A percentile compares a stretch with the other conserved stretches of the same genome.
Conservation (phyloP, 2,797 vertebrate species). For the Coranthus polyacanthus region DNA sequence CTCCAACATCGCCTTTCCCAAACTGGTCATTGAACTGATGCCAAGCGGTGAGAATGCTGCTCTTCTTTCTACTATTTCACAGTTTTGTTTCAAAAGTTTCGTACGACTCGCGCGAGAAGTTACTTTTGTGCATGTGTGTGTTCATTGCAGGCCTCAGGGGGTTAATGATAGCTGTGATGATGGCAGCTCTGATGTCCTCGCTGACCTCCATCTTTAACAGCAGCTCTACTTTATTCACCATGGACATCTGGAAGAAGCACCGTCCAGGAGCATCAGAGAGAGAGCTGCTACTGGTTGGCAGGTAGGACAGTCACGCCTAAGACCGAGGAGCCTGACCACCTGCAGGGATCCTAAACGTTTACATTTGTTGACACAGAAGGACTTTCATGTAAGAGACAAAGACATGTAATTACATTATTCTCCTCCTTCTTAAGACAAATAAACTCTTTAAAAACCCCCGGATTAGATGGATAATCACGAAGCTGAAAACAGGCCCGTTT, state of each 20-base stretch:
- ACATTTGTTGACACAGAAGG: no score
- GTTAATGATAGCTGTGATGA: constrained; percentile 93
- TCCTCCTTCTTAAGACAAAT: no score
- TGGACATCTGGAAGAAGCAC: constrained; percentile 93
- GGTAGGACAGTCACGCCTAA: constrained; percentile 72
- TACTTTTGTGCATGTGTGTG: constrained; percentile 12
- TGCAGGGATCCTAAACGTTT: no score
- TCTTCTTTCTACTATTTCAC: neutral
- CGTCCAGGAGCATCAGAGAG: constrained; percentile 84
- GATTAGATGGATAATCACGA: no score
- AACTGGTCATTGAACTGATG: constrained; percentile 94
- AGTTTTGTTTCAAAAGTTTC: neutral
- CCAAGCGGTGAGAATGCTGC: constrained; percentile 84
- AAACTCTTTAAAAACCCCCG: no score
- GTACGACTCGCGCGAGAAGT: neutral
- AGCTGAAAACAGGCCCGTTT: no score
- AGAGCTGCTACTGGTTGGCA: constrained; percentile 92
- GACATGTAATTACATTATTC: no score
- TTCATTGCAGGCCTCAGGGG: constrained; percentile 88
- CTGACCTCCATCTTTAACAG: constrained; percentile 95
- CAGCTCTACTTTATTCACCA: constrained; percentile 93
- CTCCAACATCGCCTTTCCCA: constrained; percentile 93
- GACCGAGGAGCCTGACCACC: no score
- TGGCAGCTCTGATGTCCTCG: constrained; percentile 94
- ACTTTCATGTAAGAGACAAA: no score